Conservation (phyloP, 2,113 vertebrate species). For the Cavia aperea region DNA sequence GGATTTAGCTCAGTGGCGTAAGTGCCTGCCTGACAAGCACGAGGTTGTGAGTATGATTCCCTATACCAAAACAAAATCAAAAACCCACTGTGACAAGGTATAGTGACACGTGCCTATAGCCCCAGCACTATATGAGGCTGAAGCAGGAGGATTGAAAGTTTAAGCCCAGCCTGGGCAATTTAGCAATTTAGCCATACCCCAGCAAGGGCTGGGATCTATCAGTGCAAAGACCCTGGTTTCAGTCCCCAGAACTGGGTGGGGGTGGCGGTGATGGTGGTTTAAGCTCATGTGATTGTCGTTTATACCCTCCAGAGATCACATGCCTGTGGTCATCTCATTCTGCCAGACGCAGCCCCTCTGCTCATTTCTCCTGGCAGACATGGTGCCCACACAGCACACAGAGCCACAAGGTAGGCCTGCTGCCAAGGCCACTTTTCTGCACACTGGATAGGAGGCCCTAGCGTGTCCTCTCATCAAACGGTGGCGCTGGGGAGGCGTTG, state of each 20-base stretch:
- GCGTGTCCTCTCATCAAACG: not conserved
- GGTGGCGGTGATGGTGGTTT: not conserved
- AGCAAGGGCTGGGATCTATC: not conserved
- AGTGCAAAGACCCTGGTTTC: not conserved
- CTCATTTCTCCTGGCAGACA: not conserved
- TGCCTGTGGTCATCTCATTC: not conserved
- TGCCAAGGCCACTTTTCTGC: not conserved
- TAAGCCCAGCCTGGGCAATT: not conserved
- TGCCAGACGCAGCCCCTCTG: not conserved
- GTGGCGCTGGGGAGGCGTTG: accelerated
- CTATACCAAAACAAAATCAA: too few relatives aligned
- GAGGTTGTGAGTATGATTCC: too few relatives aligned
- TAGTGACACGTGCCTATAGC: not conserved
- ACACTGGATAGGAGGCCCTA: not conserved
- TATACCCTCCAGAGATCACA: not conserved
- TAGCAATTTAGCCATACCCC: not conserved
- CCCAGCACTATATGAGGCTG: not conserved
- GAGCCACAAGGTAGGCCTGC: accelerated
- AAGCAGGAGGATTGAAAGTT: not conserved
- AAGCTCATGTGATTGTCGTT: not conserved
- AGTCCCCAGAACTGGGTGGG: not conserved
- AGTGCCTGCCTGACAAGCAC: too few relatives aligned
- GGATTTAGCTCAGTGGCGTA: too few relatives aligned
- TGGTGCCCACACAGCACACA: not conserved
- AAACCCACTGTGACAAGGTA: not conserved